Percentiles rank a stretch among this genome's conserved stretches.
phyloP scores from a whole-genome alignment of 2,797 vertebrate genomes.

The Bradypodion ventrale region DNA sequence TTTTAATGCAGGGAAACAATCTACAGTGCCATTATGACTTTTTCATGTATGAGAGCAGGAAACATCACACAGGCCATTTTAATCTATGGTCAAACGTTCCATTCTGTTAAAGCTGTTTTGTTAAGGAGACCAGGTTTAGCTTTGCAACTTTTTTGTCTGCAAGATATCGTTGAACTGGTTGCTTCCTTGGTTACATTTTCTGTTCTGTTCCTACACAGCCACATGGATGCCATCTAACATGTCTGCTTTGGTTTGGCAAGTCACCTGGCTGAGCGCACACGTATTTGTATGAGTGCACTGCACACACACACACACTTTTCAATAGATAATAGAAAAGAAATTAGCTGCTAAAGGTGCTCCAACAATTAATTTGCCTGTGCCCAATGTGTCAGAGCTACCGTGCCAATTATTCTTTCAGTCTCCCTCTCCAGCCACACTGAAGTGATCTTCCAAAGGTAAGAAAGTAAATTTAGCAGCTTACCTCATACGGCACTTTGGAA shows the following conservation, averaged over 20 bases:
- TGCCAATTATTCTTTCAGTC: background rate
- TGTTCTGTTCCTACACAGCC: background rate
- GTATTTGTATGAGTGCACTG: too few relatives aligned
- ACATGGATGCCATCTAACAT: background rate
- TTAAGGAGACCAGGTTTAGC: background rate
- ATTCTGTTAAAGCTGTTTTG: background rate
- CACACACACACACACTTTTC: too few relatives aligned
- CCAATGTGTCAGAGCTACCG: background rate
- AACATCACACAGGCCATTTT: background rate
- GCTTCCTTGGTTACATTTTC: background rate
- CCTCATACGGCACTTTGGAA: background rate
- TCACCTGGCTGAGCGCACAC: too few relatives aligned
- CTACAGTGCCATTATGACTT: background rate
- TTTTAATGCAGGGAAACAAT: background rate
- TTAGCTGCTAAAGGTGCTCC: background rate
- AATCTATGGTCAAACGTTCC: background rate
- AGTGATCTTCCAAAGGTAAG: background rate
- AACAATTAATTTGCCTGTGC: slow-evolving; percentile 25
- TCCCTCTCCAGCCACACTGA: background rate
- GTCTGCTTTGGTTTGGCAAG: background rate
- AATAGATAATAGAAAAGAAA: slow-evolving; percentile 3
- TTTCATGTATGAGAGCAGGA: background rate
- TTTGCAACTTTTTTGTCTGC: background rate
- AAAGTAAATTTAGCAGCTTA: slow-evolving; percentile 8
- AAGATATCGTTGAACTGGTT: fast-evolving